Evolutionary conservation across 2,113 vertebrate species (phyloP), one percentile per base, ranked within the genome.

Genomic region (Cinclus cinclus): DNA sequence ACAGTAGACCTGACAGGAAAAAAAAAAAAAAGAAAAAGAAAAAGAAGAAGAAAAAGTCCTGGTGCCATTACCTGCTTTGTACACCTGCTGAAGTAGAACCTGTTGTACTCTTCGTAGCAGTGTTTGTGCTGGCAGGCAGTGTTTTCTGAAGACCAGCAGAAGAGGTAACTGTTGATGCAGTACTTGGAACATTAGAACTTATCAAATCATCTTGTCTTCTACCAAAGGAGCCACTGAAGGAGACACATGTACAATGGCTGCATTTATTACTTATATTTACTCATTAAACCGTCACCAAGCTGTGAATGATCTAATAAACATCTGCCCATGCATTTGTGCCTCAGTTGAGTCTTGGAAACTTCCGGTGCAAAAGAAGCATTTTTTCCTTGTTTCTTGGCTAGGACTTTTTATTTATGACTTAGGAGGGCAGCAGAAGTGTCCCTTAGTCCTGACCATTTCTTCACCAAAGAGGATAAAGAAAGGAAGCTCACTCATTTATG

Each of bases 91-190:
- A 97, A 96, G 98, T 96, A 94, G 97, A 98, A 95, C 98, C 97
- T 42, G 97, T 97, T 97, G 98, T 95, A 96, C 92, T 97, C 97
- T 98, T 98, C 81, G 98, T 77, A 96, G 98, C 95, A 97, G 98
- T 98, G 97, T 98, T 98, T 96, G 98, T 73, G 97, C 98, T 98
- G 94, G 98, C 98, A 95, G 99, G 97, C 94, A 98, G 97, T 91
- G 98, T 97, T 94, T 99, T 98, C 97, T 98, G 99, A 94, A 98
- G 98, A 97, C 99, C 98, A 93, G 98, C 98, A 96, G 99, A 98
- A 96, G 99, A 99, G 98, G 99, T 99, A 99, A 99, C 98, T 94
- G 99, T 99, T 98, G 99, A 98, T 97, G 98, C 98, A 98, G 98
- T 97, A 98, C 97, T 98, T 97, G 98, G 98, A 97, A 98, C 95